Evolutionary conservation across 2,113 vertebrate genomes (phyloP), one percentile per base, ranked within the genome.

Genomic region (Ondatra zibethicus): DNA sequence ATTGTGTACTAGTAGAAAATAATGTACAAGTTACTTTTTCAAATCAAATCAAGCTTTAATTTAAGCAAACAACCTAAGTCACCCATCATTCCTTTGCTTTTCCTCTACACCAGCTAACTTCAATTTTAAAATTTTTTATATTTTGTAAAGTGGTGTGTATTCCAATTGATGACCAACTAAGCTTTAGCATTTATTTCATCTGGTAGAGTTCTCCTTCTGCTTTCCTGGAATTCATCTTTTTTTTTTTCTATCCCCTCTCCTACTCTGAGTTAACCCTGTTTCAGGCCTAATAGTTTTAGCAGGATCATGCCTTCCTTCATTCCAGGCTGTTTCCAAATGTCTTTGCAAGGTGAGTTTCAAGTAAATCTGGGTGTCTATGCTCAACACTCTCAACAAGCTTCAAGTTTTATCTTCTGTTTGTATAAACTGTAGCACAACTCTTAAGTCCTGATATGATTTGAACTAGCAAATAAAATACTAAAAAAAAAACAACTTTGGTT

Each of bases 191-290:
- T 95, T 97, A 91, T 95, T 92, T 93, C 96, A 89, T 97, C 96
- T 95, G 95, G 92, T 95, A 65, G 76, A 95, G 92, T 94, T 94
- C 92, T 92, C 96, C 97, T 96, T 94, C 91, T 96, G 89, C n/a
- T 73, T 27, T 31, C 70, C 80, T 88, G 78, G 73, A 47, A 80
- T 76, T 97, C 39, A 84, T 73, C 55, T 80, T 89, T 72, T 63
- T 33, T 25, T 21, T n/a, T 72, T 96, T 78, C 72, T 86, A 27
- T 19, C 14, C 42, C 39, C 17, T 42, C 52, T 39, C 21, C 75
- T 96, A 42, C 91, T 89, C 42, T 4, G 8, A 65, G 42, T 96
- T 97, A 97, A 97, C 95, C 86, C 95, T 96, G 31, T 95, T 50
- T 77, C 61, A 80, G 81, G 61, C 61, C 65, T 78, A 91, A 96